phyloP scores from a whole-genome alignment of 2,888 invertebrate genomes.

The Tipula vernalis region DNA sequence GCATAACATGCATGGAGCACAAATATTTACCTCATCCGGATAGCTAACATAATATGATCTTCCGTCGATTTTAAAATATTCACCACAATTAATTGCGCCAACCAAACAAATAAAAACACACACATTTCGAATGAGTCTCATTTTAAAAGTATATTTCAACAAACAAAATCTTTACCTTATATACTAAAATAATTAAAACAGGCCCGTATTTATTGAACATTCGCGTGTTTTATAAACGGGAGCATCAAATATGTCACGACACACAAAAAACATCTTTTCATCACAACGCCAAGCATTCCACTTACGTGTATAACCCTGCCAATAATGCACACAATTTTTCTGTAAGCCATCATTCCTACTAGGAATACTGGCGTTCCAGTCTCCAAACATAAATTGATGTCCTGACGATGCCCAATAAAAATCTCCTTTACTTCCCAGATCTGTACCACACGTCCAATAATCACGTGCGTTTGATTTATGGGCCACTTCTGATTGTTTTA shows the following conservation, averaged over 20 bases:
- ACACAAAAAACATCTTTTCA: background rate
- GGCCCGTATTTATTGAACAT: background rate
- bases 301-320: background rate
- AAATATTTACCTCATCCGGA: background rate
- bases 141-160: background rate
- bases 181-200: background rate
- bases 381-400: background rate
- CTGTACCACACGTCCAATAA: background rate
- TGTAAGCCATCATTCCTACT: background rate
- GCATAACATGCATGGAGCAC: background rate
- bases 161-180: background rate
- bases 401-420: background rate
- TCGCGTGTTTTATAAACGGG: background rate
- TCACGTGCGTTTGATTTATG: background rate
- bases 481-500: background rate
- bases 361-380: background rate
- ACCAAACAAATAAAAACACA: background rate
- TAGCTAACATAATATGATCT: background rate
- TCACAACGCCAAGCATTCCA: background rate
- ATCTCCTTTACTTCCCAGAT: background rate
- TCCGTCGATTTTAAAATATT: background rate
- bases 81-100: background rate
- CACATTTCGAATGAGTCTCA: background rate
- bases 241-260: background rate
- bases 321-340: background rate